These are phyloP conservation scores for Dryobota labecula DNA, from an alignment of 2,888 invertebrate genomes.

Conservation along the genomic window DNA sequence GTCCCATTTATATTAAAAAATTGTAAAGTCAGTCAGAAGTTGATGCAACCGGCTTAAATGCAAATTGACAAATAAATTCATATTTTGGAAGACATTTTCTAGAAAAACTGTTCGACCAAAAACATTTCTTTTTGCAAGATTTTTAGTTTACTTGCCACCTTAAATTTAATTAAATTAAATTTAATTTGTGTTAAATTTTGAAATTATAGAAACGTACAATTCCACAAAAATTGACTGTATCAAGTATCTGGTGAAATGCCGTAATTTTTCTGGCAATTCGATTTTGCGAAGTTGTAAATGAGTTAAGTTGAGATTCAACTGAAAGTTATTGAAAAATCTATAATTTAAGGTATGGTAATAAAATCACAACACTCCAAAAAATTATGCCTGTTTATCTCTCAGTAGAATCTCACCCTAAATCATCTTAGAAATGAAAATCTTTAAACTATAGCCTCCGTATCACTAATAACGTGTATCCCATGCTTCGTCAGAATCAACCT, in stretches of 20 bases:
- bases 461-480: constrained; percentile 94
- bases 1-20: constrained; percentile 6
- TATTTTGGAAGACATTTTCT: constrained; percentile 50
- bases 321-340: background rate
- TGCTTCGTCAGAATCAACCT: constrained; percentile 94
- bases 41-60: constrained; percentile 39
- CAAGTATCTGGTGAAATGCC: constrained; percentile 23
- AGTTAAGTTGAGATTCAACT: constrained; percentile 23
- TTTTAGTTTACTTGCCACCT: background rate
- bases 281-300: background rate
- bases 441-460: constrained; percentile 93
- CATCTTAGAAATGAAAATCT: background rate
- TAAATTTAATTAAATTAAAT: no score
- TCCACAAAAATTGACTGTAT: constrained; percentile 33
- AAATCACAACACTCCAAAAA: background rate
- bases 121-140: background rate
- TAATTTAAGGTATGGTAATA: background rate
- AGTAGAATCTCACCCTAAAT: constrained; percentile 29
- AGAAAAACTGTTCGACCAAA: constrained; percentile 26
- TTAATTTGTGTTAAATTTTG: background rate
- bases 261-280: background rate
- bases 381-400: background rate
- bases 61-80: constrained; percentile 59
- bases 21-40: constrained; percentile 34
- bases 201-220: constrained; percentile 17